Evolutionary conservation across 2,888 invertebrate species (phyloP).

Genomic region (Noctua janthina): DNA sequence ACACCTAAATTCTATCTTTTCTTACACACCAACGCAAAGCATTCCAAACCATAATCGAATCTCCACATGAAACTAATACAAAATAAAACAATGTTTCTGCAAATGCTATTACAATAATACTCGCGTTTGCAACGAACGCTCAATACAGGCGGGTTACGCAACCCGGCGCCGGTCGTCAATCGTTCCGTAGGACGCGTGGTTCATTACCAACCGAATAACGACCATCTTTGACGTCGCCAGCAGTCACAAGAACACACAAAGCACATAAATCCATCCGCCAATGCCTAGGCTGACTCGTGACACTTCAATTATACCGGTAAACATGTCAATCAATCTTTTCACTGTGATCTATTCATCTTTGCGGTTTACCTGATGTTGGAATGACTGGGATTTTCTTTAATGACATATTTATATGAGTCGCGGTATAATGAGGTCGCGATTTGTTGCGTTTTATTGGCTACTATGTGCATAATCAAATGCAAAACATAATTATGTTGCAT

Average conservation of each 20-base stretch:
- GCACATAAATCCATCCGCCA: conserved; percentile 78
- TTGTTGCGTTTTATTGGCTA: neutral
- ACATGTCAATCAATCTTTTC: conserved; percentile 83
- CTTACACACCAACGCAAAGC: neutral
- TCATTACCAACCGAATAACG: conserved; percentile 73
- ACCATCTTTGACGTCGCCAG: conserved; percentile 70
- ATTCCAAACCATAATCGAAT: conserved; percentile 8
- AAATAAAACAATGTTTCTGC: conserved; percentile 34
- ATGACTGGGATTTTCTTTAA: conserved; percentile 35
- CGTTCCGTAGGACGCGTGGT: conserved; percentile 62
- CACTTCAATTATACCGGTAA: conserved; percentile 83
- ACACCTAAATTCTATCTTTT: neutral
- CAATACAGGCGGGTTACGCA: conserved; percentile 45
- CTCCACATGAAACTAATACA: conserved; percentile 25
- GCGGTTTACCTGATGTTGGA: conserved; percentile 40
- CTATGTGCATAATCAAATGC: neutral
- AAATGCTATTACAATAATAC: conserved; percentile 41
- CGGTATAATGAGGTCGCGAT: conserved; percentile 16
- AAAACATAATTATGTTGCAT: neutral
- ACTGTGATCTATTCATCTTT: conserved; percentile 70
- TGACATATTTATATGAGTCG: conserved; percentile 22
- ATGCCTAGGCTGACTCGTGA: conserved; percentile 79
- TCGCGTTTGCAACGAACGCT: conserved; percentile 24
- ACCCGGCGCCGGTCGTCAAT: conserved; percentile 46
- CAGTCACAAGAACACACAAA: conserved; percentile 76